Base-by-base conservation (phyloP, 2,888 invertebrate genomes). In the Drepanosiphum platanoidis region DNA sequence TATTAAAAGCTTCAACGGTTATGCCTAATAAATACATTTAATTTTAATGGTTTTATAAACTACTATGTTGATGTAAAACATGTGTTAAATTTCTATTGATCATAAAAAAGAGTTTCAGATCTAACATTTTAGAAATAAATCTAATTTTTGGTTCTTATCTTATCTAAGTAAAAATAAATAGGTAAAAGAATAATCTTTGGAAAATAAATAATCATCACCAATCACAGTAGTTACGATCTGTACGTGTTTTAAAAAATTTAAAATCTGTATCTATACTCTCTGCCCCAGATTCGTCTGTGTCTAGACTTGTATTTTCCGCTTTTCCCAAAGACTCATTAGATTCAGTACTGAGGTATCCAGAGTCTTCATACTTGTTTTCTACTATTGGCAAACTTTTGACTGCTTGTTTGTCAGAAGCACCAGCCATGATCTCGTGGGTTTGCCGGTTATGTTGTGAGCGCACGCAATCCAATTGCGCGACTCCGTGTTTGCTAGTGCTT, bases 251-350 rank as follows among this genome's bases (percentile, higher is more conserved):
- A 70, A 78, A 87, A 79, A 77, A 87, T 80, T 86, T 86, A 27
- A 87, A 96, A 90, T 96, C 95, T 0, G 96, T 96, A 88, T 95
- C 96, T 42, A 95, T 91, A 90, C 95, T 96, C 89, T 96, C 96
- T 5, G 94, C 96, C 0, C 96, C 96, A 36, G 95, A 96, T 90
- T 96, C 86, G 11, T 87, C 86, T 8, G 86, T 82, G 30, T 79
- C 84, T 34, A 81, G 42, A 61, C 86, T 80, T 15, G 58, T 80
- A 15, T 70, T 3, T 9, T 42, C n/a, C 61, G 46, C 42, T 87
- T 94, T 92, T 13, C 94, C 95, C 87, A 93, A 92, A n/a, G 94
- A 94, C 89, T 95, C 95, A 87, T 95, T 95, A 87, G 95, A 95
- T 88, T 93, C 95, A 52, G 95, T 95, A 89, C 96, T 96, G 86